Conservation (phyloP, 2,888 invertebrate species). For the Pammene aurita region DNA sequence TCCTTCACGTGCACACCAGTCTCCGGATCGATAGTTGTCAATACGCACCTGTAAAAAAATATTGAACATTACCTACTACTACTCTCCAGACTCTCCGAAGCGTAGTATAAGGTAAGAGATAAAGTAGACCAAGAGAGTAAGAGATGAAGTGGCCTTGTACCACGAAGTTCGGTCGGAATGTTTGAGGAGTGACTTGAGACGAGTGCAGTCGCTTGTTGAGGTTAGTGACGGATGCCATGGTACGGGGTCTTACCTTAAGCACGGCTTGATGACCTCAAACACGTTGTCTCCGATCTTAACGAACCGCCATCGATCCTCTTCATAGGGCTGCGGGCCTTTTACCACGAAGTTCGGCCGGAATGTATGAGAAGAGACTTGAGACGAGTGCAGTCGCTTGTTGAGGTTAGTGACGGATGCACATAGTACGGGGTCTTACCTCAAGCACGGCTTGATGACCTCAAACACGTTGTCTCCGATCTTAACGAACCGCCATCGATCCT, state of each 20-base stretch:
- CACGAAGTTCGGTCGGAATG: too few relatives aligned
- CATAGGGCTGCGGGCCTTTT: constrained; percentile 57
- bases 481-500: constrained; percentile 85
- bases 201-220: too few relatives aligned
- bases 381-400: too few relatives aligned
- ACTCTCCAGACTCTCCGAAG: too few relatives aligned
- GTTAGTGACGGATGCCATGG: too few relatives aligned
- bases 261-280: constrained; percentile 80
- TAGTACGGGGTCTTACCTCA: constrained; percentile 58
- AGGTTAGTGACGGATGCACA: too few relatives aligned
- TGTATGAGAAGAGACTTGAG: too few relatives aligned
- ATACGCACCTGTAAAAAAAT: constrained; percentile 7
- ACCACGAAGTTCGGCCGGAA: too few relatives aligned
- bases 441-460: constrained; percentile 80
- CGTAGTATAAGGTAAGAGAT: too few relatives aligned
- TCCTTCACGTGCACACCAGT: constrained; percentile 10
- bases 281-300: constrained; percentile 81
- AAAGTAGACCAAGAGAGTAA: too few relatives aligned
- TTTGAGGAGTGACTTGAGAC: too few relatives aligned
- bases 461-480: constrained; percentile 81
- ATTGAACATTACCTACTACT: background rate
- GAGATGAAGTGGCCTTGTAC: too few relatives aligned
- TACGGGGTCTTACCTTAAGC: constrained; percentile 66
- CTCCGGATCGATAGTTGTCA: constrained; percentile 25
- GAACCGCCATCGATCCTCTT: constrained; percentile 85